Conservation (phyloP, 2,113 vertebrate genomes). For the Orycteropus afer region DNA sequence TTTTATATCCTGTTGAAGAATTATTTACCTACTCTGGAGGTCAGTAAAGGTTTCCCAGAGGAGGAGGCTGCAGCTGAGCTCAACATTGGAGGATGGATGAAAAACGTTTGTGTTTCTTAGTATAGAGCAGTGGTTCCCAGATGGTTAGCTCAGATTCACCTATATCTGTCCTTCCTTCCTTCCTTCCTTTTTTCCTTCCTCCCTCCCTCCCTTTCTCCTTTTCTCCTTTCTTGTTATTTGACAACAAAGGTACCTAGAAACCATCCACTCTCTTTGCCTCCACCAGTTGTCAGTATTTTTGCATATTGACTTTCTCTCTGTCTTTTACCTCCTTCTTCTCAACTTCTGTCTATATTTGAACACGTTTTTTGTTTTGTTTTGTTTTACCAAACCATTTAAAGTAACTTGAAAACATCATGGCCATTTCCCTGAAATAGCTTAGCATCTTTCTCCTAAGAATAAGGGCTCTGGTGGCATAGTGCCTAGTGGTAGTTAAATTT, state of each 20-base stretch:
- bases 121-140: neutral
- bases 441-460: neutral
- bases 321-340: neutral
- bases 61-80: neutral
- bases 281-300: neutral
- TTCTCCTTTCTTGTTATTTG: neutral
- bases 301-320: neutral
- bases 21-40: neutral
- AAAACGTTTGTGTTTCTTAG: neutral
- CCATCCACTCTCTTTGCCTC: neutral
- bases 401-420: neutral
- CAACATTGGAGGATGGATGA: neutral
- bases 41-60: neutral
- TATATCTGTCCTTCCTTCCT: accelerated
- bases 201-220: too few species aligned
- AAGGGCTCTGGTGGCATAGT: too few species aligned
- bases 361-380: neutral
- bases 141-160: neutral
- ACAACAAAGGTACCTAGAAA: too few species aligned
- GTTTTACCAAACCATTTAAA: neutral
- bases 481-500: too few species aligned
- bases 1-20: too few species aligned
- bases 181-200: neutral
- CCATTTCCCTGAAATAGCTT: neutral
- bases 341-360: neutral